Conservation (phyloP, 1,140 invertebrate species). For the Anastrepha ludens region DNA sequence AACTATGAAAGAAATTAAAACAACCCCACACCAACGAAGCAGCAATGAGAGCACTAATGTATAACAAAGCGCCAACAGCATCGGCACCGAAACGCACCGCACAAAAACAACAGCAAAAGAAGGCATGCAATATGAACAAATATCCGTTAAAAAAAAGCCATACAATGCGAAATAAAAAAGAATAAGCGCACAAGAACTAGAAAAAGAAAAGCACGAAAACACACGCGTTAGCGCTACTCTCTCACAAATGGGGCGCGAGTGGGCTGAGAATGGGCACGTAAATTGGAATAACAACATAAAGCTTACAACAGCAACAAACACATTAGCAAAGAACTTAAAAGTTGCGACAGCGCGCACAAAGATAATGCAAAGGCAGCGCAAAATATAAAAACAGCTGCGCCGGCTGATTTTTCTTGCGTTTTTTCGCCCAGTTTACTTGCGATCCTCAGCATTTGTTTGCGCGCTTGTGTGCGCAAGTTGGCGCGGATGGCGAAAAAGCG, state of each 20-base stretch:
- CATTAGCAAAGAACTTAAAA: not conserved
- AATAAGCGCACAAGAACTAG: not conserved
- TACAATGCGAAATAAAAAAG: conserved; percentile 39
- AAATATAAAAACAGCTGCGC: conserved; percentile 32
- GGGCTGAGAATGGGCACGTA: conserved; percentile 72
- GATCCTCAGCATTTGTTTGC: conserved; percentile 2
- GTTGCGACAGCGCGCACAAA: not conserved
- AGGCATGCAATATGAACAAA: too few relatives aligned
- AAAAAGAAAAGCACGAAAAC: conserved; percentile 1
- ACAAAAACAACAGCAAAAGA: not conserved
- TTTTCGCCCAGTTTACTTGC: not conserved
- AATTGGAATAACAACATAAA: conserved; percentile 10
- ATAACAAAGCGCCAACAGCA: too few relatives aligned
- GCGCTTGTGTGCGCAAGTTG: not conserved
- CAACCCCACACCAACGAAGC: too few relatives aligned
- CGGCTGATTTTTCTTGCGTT: not conserved
- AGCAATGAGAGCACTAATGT: too few relatives aligned
- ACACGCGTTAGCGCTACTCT: not conserved
- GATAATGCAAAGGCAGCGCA: not conserved
- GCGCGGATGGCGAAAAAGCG: not conserved
- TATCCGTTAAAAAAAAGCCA: not conserved
- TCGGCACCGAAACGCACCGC: not conserved
- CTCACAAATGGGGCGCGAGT: conserved; percentile 59
- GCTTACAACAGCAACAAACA: not conserved
- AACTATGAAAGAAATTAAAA: too few relatives aligned